A percentile compares a stretch with the other conserved stretches of the same genome.
These are phyloP conservation scores for Panorpa germanica DNA, from an alignment of 2,888 invertebrate genomes.

Conservation along the genomic window DNA sequence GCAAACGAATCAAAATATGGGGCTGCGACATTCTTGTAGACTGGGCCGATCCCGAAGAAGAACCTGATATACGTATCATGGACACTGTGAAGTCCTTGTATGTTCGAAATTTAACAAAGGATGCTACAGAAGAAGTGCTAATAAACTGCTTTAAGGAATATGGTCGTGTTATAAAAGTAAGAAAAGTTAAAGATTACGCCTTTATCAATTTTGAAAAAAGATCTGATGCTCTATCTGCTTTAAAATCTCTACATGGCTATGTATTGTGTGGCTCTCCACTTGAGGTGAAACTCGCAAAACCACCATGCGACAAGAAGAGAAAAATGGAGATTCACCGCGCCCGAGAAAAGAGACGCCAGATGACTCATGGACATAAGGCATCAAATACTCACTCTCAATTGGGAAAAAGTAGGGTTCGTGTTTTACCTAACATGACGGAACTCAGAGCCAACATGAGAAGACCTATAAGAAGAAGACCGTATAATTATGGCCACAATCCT, in stretches of 20 bases:
- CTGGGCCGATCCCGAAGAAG: conserved; percentile 99
- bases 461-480: too few species aligned
- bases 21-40: conserved; percentile 99
- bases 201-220: conserved; percentile 98
- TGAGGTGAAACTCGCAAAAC: conserved; percentile 96
- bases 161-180: conserved; percentile 94
- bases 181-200: conserved; percentile 99
- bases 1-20: conserved; percentile 91
- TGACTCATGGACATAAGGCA: too few species aligned
- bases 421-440: too few species aligned
- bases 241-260: conserved; percentile 76
- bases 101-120: conserved; percentile 92
- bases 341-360: conserved; percentile 70
- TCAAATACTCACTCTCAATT: too few species aligned
- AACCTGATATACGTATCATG: conserved; percentile 98
- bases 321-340: conserved; percentile 87
- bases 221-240: conserved; percentile 86
- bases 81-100: conserved; percentile 98
- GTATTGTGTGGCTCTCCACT: conserved; percentile 80
- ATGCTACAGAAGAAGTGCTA: conserved; percentile 89
- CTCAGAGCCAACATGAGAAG: too few species aligned
- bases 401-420: too few species aligned
- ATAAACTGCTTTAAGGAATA: conserved; percentile 87
- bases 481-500: too few species aligned
- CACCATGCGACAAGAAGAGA: conserved; percentile 97